Base-by-base conservation (phyloP, 2,797 vertebrate genomes). In the Helostoma temminkii region DNA sequence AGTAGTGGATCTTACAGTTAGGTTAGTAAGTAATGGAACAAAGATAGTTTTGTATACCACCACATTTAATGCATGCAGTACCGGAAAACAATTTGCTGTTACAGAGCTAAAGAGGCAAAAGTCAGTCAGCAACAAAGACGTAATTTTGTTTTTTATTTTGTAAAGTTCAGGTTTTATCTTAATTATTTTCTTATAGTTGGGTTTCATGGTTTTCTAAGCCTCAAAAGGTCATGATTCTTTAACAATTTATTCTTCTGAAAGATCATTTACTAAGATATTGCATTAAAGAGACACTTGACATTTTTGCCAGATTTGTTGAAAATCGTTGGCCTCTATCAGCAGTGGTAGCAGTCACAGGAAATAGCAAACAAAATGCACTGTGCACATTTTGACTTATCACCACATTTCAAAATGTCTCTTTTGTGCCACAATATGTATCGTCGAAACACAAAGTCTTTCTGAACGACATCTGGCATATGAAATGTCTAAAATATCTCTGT, bases 171-270 rank as follows among this genome's bases (percentile, higher is more conserved):
- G 25, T 64, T 81, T 81, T 52, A 62, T 78, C 63, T 65, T 50
- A 53, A 70, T 71, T 66, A 68, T 72, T 65, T 47, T 45, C 1
- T 43, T 18, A 52, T 60, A 68, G 22, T 76, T 54, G 5, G 7
- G 16, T 34, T 70, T 11, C 11, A 47, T 49, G 22, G 36, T 60
- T 72, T 76, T 74, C 16, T 47, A 26, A 61, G 21, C 37, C 42
- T 57, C 1, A 36, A 78, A 89, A 88, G 71, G 74, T 83, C 80
- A 79, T 0, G 19, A 66, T 65, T 76, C 34, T 58, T 24, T 62
- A 72, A 9, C 14, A 41, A 43, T 79, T 83, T 79, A 57, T 34
- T 49, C 32, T 52, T 15, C 62, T 69, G 58, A 64, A 63, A 39
- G n/a, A 68, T 14, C 12, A 62, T 66, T 65, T 50, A 22, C 22